Percentiles rank a stretch among this genome's conserved stretches.
phyloP scores from a whole-genome alignment of 1,140 invertebrate species.

The Hetaerina americana region DNA sequence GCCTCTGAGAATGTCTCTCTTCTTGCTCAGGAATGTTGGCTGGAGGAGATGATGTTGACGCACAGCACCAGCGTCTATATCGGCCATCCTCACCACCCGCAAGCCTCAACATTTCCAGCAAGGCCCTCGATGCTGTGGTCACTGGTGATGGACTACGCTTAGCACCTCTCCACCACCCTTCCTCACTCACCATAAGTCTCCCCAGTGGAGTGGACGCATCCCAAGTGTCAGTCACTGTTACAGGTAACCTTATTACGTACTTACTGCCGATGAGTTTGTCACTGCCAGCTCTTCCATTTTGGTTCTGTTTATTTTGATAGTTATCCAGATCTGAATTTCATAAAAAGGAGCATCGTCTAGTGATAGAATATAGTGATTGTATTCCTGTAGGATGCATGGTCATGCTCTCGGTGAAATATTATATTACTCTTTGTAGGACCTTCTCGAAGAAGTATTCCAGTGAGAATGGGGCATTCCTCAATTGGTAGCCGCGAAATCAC shows the following conservation, averaged over 20 bases:
- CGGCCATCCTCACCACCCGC: conserved; percentile 13
- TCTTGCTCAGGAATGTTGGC: too few relatives aligned
- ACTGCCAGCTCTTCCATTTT: background rate
- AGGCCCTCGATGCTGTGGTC: conserved; percentile 21
- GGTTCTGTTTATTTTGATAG: too few relatives aligned
- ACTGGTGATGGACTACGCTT: conserved; percentile 51
- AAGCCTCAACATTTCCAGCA: background rate
- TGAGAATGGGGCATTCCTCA: conserved; percentile 21
- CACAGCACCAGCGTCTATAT: conserved; percentile 9
- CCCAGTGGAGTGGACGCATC: conserved; percentile 25
- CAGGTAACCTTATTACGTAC: too few relatives aligned
- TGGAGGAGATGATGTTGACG: conserved; percentile 11
- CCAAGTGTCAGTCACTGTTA: conserved; percentile 39
- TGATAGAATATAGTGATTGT: too few relatives aligned
- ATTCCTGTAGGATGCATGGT: background rate
- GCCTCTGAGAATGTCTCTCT: too few relatives aligned
- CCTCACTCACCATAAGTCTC: conserved; percentile 42
- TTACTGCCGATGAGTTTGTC: too few relatives aligned
- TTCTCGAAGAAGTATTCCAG: conserved; percentile 18
- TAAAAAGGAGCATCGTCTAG: too few relatives aligned
- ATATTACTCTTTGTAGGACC: conserved; percentile 16
- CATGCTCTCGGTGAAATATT: background rate
- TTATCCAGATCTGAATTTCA: too few relatives aligned
- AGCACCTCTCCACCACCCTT: conserved; percentile 44
- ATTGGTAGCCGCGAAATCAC: conserved; percentile 24